Evolutionary conservation across 2,797 vertebrate genomes (phyloP).

Genomic region (Smutsia gigantea): DNA sequence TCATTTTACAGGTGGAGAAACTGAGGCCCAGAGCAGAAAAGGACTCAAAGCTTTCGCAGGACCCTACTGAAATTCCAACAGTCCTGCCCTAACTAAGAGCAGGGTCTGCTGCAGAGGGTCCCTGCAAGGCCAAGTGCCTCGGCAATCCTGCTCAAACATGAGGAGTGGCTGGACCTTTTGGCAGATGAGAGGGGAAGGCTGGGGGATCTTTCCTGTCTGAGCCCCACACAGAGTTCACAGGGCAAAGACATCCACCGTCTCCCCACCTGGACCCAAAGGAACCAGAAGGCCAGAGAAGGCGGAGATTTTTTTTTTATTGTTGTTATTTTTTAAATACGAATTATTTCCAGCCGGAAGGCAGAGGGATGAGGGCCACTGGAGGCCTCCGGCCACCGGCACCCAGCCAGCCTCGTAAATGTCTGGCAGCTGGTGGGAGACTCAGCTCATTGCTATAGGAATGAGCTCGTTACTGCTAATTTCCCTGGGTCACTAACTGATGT

Average conservation of each 20-base stretch:
- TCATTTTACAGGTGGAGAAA: neutral
- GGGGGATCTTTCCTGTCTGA: neutral
- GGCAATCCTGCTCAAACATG: rapidly evolving
- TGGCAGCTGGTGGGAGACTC: constrained; percentile 85
- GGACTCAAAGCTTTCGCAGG: neutral
- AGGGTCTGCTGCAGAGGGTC: neutral
- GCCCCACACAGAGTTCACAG: neutral
- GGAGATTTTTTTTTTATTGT: constrained; percentile 70
- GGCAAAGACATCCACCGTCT: neutral
- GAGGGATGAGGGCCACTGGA: constrained; percentile 83
- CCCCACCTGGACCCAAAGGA: constrained; percentile 50
- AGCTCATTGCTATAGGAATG: constrained; percentile 83
- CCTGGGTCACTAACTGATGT: constrained; percentile 80
- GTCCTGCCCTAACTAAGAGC: neutral
- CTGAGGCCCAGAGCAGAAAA: neutral
- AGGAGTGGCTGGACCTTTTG: neutral
- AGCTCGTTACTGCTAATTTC: constrained; percentile 84
- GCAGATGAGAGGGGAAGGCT: too few species aligned
- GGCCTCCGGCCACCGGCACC: constrained; percentile 77
- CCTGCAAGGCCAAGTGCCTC: rapidly evolving
- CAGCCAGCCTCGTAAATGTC: constrained; percentile 87
- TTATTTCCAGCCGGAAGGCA: constrained; percentile 87
- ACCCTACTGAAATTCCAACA: neutral
- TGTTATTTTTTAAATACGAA: constrained; percentile 86
- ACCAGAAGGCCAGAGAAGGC: constrained; percentile 55